Conservation (phyloP, 2,113 vertebrate species). For the Datnioides undecimradiatus region DNA sequence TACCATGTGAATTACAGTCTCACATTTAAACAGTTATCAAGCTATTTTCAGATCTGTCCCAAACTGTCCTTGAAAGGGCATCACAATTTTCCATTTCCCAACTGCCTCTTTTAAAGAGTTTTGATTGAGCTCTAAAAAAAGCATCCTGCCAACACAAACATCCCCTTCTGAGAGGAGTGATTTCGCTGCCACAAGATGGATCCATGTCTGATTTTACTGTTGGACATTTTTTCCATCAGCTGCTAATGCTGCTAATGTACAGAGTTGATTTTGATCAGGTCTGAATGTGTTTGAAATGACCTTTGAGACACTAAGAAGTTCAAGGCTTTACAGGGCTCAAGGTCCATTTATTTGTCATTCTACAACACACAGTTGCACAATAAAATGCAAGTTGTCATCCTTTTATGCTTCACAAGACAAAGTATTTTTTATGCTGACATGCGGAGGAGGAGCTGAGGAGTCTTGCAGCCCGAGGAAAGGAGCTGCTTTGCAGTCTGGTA, state of each 20-base stretch:
- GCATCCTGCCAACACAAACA: slow-evolving; percentile 52
- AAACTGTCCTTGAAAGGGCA: slow-evolving; percentile 69
- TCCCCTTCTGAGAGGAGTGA: slow-evolving; percentile 19
- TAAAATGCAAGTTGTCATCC: not conserved
- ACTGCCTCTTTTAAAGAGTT: slow-evolving; percentile 29
- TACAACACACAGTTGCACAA: no score
- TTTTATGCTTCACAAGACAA: no score
- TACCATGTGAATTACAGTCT: slow-evolving; percentile 39
- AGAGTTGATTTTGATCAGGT: slow-evolving; percentile 20
- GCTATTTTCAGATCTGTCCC: slow-evolving; percentile 73
- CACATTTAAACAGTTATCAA: slow-evolving; percentile 46
- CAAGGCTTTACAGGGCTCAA: no score
- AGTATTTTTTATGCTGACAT: no score
- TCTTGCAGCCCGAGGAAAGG: no score
- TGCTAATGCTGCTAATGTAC: slow-evolving; percentile 7
- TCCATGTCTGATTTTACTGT: slow-evolving; percentile 11
- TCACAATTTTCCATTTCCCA: slow-evolving; percentile 64
- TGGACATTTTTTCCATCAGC: slow-evolving; percentile 24
- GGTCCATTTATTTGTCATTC: no score
- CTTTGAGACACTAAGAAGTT: not conserved
- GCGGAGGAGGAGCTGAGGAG: no score
- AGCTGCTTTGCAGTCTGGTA: no score
- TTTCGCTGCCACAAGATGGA: slow-evolving; percentile 10
- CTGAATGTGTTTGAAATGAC: not conserved
- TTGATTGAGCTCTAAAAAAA: slow-evolving; percentile 13